Evolutionary conservation across 2,113 vertebrate species (phyloP).

Genomic region (Odobenus rosmarus): DNA sequence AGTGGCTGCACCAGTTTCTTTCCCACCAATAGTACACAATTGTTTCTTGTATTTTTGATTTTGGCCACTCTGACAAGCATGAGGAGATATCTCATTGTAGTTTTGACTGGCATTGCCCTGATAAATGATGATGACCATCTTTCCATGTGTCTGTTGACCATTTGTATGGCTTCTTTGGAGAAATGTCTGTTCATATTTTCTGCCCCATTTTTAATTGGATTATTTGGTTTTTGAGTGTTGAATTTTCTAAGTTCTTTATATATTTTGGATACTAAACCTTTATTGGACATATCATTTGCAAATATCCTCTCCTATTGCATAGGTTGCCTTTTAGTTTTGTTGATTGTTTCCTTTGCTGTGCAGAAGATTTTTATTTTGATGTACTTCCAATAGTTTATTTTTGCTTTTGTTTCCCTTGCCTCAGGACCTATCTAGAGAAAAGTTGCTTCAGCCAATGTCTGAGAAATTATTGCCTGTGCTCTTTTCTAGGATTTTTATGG

Average conservation of each 20-base stretch:
- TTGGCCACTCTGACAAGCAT: neutral
- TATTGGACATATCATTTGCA: neutral
- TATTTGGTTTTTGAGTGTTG: neutral
- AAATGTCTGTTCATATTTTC: neutral
- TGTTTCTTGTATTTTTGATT: neutral
- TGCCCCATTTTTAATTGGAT: neutral
- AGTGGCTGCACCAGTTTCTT: neutral
- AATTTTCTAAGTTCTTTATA: neutral
- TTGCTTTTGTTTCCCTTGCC: neutral
- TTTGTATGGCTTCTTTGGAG: neutral
- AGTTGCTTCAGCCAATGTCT: neutral
- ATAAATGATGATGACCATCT: neutral
- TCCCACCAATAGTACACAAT: neutral
- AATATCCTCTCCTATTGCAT: neutral
- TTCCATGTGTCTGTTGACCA: neutral
- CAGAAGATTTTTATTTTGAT: neutral
- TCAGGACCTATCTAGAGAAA: neutral
- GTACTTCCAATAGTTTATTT: neutral
- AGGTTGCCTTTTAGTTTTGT: neutral
- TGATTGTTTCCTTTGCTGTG: neutral
- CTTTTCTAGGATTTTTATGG: neutral
- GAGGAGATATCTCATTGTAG: neutral
- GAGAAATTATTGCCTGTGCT: neutral
- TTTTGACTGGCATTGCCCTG: neutral
- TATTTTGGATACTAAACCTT: neutral